Conservation (phyloP, 2,888 invertebrate genomes). For the Bellardia pandia region DNA sequence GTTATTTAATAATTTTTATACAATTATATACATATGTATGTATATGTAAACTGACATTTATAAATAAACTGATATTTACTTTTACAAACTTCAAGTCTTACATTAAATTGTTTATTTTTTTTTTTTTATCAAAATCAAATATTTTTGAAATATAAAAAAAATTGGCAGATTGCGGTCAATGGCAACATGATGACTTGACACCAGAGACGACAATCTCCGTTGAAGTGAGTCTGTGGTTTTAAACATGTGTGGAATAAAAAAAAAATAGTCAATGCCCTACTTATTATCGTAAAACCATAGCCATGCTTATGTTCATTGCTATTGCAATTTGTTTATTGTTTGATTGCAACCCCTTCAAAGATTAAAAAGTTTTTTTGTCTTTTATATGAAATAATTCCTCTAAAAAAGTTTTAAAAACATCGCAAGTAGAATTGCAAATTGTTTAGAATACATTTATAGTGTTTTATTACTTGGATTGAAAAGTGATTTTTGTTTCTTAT, state of each 20-base stretch:
- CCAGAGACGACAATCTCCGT: constrained; percentile 34
- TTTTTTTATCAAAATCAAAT: constrained; percentile 38
- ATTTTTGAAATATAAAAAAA: constrained; percentile 54
- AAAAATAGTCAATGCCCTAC: constrained; percentile 37
- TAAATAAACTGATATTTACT: constrained; percentile 47
- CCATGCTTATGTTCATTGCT: neutral
- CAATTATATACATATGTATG: neutral
- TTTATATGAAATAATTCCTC: too few relatives aligned
- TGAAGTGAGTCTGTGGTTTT: constrained; percentile 48
- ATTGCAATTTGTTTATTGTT: neutral
- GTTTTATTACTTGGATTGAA: too few relatives aligned
- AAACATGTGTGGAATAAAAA: constrained; percentile 5
- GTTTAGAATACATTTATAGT: too few relatives aligned
- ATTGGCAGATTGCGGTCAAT: constrained; percentile 72
- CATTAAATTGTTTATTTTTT: neutral
- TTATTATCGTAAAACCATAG: neutral
- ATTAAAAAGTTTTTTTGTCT: neutral
- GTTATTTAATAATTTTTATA: neutral
- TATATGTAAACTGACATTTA: constrained; percentile 38
- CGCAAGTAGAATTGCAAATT: too few relatives aligned
- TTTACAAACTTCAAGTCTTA: constrained; percentile 20
- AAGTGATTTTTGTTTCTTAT: too few relatives aligned
- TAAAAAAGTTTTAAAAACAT: too few relatives aligned
- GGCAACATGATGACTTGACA: constrained; percentile 70
- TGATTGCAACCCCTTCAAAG: neutral